phyloP scores from a whole-genome alignment of 2,797 vertebrate genomes.

The Sylvia borin region DNA sequence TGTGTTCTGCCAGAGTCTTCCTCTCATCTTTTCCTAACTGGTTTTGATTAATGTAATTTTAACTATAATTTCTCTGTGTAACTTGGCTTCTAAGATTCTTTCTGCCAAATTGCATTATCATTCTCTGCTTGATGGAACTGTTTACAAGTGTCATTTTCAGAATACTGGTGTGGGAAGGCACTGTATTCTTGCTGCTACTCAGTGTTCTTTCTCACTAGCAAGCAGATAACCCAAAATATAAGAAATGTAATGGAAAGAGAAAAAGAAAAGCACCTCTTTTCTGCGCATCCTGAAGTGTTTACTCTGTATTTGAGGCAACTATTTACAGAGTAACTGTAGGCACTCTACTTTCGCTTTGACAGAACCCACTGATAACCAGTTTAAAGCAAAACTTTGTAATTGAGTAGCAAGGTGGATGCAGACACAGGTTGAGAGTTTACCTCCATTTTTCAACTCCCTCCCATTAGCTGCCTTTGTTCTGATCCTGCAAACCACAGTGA shows the following conservation, averaged over 20 bases:
- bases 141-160: slow-evolving; percentile 49
- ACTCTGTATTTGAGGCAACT: neutral
- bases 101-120: slow-evolving; percentile 31
- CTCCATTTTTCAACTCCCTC: neutral
- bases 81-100: slow-evolving; percentile 48
- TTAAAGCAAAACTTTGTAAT: neutral
- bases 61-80: slow-evolving; percentile 47
- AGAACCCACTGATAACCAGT: neutral
- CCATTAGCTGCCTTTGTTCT: neutral
- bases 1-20: slow-evolving; percentile 48
- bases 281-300: neutral
- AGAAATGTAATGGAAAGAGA: neutral
- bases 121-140: slow-evolving; percentile 41
- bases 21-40: slow-evolving; percentile 68
- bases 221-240: neutral
- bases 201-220: neutral
- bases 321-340: neutral
- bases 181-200: neutral
- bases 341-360: neutral
- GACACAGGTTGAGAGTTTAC: neutral
- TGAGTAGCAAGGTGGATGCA: neutral
- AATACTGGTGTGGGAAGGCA: neutral
- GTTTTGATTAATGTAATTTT: slow-evolving; percentile 65
- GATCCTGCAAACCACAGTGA: neutral
- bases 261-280: rapidly evolving